Percentiles rank a stretch among this genome's conserved stretches.
These are phyloP conservation scores for Poeciliopsis infans DNA, from an alignment of 2,797 vertebrate genomes.

Conservation along the genomic window DNA sequence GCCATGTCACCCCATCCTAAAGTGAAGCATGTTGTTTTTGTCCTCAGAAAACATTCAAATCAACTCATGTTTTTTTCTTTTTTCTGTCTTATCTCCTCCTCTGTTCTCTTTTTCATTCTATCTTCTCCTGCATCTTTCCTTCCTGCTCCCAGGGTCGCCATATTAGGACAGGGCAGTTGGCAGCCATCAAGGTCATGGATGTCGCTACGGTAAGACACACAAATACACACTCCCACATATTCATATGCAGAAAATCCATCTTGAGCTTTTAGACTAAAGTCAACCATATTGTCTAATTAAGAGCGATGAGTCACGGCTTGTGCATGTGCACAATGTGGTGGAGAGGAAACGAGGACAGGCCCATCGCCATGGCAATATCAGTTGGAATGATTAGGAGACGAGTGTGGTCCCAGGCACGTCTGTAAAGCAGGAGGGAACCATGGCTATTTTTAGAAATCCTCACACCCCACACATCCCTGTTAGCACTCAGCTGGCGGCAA, in stretches of 20 bases:
- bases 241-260: constrained; percentile 44
- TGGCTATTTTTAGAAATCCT: constrained; percentile 71
- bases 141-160: constrained; percentile 88
- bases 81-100: neutral
- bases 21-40: neutral
- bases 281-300: constrained; percentile 65
- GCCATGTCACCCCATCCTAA: neutral
- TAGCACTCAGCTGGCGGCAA: constrained; percentile 50
- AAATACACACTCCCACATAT: constrained; percentile 12
- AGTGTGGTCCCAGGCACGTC: constrained; percentile 65
- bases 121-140: constrained; percentile 17
- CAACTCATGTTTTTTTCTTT: neutral
- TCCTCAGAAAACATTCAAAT: constrained; percentile 3
- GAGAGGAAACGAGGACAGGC: constrained; percentile 71
- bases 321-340: constrained; percentile 28
- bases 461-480: constrained; percentile 43
- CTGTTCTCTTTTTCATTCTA: constrained; percentile 1
- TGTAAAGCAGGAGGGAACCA: constrained; percentile 63
- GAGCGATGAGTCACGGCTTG: constrained; percentile 59
- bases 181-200: constrained; percentile 98
- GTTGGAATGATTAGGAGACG: constrained; percentile 62
- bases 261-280: constrained; percentile 53
- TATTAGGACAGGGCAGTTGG: constrained; percentile 96
- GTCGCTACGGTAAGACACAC: constrained; percentile 83
- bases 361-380: constrained; percentile 73